These are phyloP conservation scores for Coronaproctus castanopsis DNA, from an alignment of 2,888 invertebrate species.

Conservation along the genomic window DNA sequence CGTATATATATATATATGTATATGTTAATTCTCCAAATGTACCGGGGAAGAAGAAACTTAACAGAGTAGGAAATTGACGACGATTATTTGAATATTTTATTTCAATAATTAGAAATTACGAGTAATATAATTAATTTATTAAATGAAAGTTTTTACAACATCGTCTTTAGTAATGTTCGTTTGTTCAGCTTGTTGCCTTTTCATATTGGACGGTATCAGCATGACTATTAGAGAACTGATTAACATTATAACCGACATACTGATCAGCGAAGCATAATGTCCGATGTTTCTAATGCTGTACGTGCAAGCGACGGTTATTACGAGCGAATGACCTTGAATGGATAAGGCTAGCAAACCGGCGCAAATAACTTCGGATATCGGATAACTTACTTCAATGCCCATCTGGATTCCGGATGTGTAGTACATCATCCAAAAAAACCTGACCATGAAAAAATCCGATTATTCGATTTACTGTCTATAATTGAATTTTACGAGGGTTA, in stretches of 20 bases:
- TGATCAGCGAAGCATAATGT: not conserved
- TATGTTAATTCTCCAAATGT: too few species aligned
- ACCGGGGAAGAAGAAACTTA: too few species aligned
- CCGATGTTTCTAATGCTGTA: not conserved
- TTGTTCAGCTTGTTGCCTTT: constrained; percentile 4
- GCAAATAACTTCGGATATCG: constrained; percentile 6
- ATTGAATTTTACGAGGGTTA: too few species aligned
- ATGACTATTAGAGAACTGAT: not conserved
- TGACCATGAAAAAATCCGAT: not conserved
- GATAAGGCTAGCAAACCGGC: not conserved
- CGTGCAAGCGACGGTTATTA: not conserved
- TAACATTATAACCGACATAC: not conserved
- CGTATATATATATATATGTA: too few species aligned
- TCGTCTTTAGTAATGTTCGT: not conserved
- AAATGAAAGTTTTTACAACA: not conserved
- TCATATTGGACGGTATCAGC: constrained; percentile 1
- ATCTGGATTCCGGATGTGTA: constrained; percentile 5
- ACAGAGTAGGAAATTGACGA: too few species aligned
- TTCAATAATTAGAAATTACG: too few species aligned
- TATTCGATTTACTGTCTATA: too few species aligned
- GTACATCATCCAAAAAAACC: constrained; percentile 3
- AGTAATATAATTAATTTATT: too few species aligned
- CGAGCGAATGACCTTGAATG: not conserved
- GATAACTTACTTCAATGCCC: constrained; percentile 6
- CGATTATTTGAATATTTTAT: too few species aligned